phyloP scores from a whole-genome alignment of 2,797 vertebrate species.

The Botia almorhae region DNA sequence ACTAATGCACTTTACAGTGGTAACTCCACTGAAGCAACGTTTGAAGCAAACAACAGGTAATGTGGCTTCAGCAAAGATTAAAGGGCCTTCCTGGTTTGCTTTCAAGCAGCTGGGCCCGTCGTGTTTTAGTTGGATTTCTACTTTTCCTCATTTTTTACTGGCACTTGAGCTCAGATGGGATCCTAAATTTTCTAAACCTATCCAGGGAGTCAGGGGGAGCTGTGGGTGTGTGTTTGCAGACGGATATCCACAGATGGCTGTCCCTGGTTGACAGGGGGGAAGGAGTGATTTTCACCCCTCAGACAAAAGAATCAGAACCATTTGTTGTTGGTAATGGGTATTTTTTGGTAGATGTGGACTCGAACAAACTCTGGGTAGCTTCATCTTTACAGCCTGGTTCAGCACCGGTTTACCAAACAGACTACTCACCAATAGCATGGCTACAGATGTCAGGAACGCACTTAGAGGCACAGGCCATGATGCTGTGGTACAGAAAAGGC shows the following conservation, averaged over 20 bases:
- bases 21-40: conserved; percentile 3
- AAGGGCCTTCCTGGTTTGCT: conserved; percentile 91
- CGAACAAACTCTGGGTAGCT: conserved; percentile 87
- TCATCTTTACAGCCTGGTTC: conserved; percentile 78
- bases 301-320: conserved; percentile 71
- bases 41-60: conserved; percentile 51
- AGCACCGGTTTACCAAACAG: conserved; percentile 81
- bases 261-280: conserved; percentile 82
- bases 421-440: conserved; percentile 77
- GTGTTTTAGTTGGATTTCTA: conserved; percentile 82
- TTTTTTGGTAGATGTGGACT: conserved; percentile 82
- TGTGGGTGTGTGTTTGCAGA: conserved; percentile 81
- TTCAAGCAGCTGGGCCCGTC: conserved; percentile 93
- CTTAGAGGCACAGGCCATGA: conserved; percentile 76
- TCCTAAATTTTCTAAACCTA: conserved; percentile 73
- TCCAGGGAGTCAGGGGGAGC: conserved; percentile 74
- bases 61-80: conserved; percentile 95
- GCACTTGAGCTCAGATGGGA: conserved; percentile 81
- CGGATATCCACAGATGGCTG: conserved; percentile 84
- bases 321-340: conserved; percentile 91
- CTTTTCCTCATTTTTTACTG: conserved; percentile 87
- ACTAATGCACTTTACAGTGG: background rate
- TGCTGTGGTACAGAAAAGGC: conserved; percentile 85
- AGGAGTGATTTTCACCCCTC: conserved; percentile 75
- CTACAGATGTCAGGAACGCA: conserved; percentile 75